Evolutionary conservation across 2,888 invertebrate genomes (phyloP).

Genomic region (Trissolcus japonicus): DNA sequence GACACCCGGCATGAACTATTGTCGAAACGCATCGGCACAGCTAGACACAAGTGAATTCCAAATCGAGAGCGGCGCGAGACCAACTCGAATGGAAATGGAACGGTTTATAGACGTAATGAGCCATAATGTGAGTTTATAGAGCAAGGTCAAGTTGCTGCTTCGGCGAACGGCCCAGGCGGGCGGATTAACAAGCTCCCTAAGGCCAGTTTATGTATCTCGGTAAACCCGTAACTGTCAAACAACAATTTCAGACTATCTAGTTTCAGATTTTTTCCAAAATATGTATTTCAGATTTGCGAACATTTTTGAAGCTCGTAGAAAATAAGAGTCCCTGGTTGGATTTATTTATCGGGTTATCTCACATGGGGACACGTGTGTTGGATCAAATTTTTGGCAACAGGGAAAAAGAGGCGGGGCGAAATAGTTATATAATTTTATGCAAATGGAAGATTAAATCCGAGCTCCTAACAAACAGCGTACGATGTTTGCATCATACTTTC

Average conservation of each 20-base stretch:
- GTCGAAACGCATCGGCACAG: no score
- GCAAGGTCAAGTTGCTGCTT: slow-evolving; percentile 51
- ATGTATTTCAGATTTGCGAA: no score
- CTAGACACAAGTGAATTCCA: no score
- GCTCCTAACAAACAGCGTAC: slow-evolving; percentile 39
- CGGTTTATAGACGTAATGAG: slow-evolving; percentile 29
- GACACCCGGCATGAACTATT: no score
- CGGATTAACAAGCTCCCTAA: slow-evolving; percentile 75
- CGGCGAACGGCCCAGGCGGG: slow-evolving; percentile 64
- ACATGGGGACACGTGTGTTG: neutral
- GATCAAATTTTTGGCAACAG: neutral
- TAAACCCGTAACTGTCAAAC: slow-evolving; percentile 64
- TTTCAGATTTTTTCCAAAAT: slow-evolving; percentile 55
- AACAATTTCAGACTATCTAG: slow-evolving; percentile 54
- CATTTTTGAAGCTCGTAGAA: no score
- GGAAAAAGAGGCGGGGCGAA: no score
- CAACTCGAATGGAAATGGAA: neutral
- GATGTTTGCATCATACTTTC: slow-evolving; percentile 50
- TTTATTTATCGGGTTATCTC: neutral
- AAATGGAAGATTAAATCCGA: slow-evolving; percentile 49
- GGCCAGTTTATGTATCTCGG: slow-evolving; percentile 73
- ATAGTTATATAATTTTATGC: slow-evolving; percentile 48
- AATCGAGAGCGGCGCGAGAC: neutral
- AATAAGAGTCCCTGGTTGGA: neutral
- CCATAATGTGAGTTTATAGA: slow-evolving; percentile 39